A percentile compares a stretch with the other conserved stretches of the same genome.
These are phyloP conservation scores for Drosophila parthenogenetica DNA, from an alignment of 2,888 invertebrate species.

Conservation along the genomic window DNA sequence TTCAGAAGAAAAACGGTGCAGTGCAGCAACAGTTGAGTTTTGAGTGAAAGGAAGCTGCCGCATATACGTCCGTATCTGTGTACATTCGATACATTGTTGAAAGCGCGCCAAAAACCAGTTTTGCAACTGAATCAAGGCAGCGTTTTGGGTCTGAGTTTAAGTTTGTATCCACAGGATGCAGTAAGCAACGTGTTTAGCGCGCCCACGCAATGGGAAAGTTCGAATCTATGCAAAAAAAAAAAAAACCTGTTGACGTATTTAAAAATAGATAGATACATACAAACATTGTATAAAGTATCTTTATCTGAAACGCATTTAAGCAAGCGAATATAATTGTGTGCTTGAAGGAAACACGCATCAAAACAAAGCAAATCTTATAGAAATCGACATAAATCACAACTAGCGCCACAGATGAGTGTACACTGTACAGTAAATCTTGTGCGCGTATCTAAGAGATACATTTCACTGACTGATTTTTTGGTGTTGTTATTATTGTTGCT, in stretches of 20 bases:
- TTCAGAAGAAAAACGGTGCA: too few species aligned
- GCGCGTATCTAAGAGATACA: slow-evolving; percentile 73
- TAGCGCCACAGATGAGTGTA: slow-evolving; percentile 60
- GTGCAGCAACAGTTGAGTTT: too few species aligned
- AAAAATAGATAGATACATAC: background rate
- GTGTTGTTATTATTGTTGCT: slow-evolving; percentile 41
- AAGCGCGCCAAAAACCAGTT: slow-evolving; percentile 77
- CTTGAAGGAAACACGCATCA: slow-evolving; percentile 2
- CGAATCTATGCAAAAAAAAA: slow-evolving; percentile 30
- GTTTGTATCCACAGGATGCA: slow-evolving; percentile 63
- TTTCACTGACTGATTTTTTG: slow-evolving; percentile 57
- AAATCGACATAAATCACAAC: slow-evolving; percentile 51
- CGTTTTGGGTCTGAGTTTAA: slow-evolving; percentile 8
- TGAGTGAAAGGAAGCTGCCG: slow-evolving; percentile 55
- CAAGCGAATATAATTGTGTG: too few species aligned
- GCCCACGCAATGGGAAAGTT: slow-evolving; percentile 59
- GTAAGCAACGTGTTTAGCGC: slow-evolving; percentile 54
- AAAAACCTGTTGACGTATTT: slow-evolving; percentile 62
- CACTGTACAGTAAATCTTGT: slow-evolving; percentile 64
- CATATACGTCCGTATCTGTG: background rate
- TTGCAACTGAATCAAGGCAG: slow-evolving; percentile 42
- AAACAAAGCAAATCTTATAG: slow-evolving; percentile 24
- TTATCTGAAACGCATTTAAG: too few species aligned
- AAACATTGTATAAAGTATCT: too few species aligned
- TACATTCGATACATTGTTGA: slow-evolving; percentile 26